A percentile compares a stretch with the other conserved stretches of the same genome.
These are phyloP conservation scores for Melanotaenia nigrans DNA, from an alignment of 2,797 vertebrate genomes.

Conservation along the genomic window DNA sequence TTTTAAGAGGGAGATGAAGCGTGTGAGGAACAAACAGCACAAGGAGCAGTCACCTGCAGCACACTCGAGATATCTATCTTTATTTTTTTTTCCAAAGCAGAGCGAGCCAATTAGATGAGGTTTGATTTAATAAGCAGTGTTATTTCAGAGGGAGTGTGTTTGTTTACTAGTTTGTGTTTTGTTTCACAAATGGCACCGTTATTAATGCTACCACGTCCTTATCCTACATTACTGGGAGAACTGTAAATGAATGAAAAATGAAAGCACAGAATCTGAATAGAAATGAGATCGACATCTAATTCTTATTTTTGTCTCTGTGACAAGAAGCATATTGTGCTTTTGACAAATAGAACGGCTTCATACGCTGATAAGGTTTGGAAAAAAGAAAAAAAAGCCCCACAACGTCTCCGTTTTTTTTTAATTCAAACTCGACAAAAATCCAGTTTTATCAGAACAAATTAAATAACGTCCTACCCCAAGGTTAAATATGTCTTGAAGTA, in stretches of 20 bases:
- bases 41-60: slow-evolving; percentile 48
- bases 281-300: neutral
- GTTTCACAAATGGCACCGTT: slow-evolving; percentile 55
- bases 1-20: slow-evolving; percentile 13
- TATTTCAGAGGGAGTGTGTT: slow-evolving; percentile 45
- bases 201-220: slow-evolving; percentile 45
- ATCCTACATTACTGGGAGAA: slow-evolving; percentile 38
- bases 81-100: slow-evolving; percentile 41
- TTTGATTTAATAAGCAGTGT: slow-evolving; percentile 64
- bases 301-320: neutral
- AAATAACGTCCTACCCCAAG: neutral
- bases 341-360: neutral
- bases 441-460: neutral
- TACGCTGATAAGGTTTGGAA: neutral
- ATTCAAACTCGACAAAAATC: neutral
- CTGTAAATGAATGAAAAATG: slow-evolving; percentile 42
- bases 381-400: neutral
- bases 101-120: slow-evolving; percentile 59
- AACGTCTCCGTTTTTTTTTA: neutral
- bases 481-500: neutral
- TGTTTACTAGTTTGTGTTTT: slow-evolving; percentile 33
- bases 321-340: neutral
- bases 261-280: neutral
- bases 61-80: slow-evolving; percentile 39
- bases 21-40: slow-evolving; percentile 28